These are phyloP conservation scores for Gorsachius magnificus DNA, from an alignment of 2,797 vertebrate genomes.

Conservation along the genomic window DNA sequence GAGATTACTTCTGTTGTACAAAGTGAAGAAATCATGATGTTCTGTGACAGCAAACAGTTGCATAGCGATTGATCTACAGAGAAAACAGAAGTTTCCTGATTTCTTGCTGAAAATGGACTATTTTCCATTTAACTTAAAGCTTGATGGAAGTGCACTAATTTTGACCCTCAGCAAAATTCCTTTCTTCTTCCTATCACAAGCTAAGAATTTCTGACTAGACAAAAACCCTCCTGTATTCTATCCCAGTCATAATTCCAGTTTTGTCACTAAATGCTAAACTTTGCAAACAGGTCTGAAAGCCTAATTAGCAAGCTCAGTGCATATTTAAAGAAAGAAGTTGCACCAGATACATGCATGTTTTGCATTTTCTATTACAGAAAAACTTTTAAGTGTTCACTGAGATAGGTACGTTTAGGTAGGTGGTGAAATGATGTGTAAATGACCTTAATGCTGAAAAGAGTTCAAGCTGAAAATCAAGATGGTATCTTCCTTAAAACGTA, in stretches of 20 bases:
- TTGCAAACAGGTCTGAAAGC: not conserved
- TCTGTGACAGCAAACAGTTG: not conserved
- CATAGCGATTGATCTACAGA: not conserved
- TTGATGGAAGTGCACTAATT: not conserved
- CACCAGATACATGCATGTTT: fast-evolving
- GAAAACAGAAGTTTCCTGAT: not conserved
- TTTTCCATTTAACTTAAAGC: not conserved
- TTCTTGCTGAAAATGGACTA: not conserved
- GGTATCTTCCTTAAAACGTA: not conserved
- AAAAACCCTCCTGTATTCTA: not conserved
- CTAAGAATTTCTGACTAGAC: not conserved
- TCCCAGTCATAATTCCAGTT: not conserved
- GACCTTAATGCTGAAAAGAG: not conserved
- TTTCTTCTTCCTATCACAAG: not conserved
- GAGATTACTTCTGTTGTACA: not conserved
- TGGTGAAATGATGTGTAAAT: not conserved
- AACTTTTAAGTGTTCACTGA: not conserved
- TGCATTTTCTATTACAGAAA: not conserved
- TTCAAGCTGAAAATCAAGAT: not conserved
- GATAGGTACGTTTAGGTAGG: not conserved
- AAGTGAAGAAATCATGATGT: not conserved
- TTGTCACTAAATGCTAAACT: not conserved
- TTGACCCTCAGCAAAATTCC: not conserved
- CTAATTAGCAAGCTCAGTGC: not conserved
- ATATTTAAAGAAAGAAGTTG: not conserved